A percentile compares a stretch with the other conserved stretches of the same genome.
phyloP scores from a whole-genome alignment of 2,797 vertebrate species.

The Myotis findleyi region DNA sequence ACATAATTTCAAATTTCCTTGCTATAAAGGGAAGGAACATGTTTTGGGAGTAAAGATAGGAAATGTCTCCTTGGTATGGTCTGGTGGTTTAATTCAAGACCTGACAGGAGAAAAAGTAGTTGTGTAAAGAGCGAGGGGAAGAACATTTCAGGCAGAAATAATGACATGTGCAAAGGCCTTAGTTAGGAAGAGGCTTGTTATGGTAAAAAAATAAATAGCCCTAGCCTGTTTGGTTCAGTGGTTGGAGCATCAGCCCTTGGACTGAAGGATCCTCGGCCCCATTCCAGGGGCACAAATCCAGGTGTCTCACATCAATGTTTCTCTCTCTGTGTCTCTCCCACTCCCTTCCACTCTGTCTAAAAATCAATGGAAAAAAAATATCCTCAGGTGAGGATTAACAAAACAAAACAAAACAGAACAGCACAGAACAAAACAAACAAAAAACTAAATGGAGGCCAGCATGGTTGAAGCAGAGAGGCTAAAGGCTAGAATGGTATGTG shows the following conservation, averaged over 20 bases:
- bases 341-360: too few relatives aligned
- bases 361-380: too few relatives aligned
- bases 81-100: not conserved
- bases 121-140: not conserved
- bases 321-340: too few relatives aligned
- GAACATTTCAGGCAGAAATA: slow-evolving; percentile 1
- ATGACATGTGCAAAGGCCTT: not conserved
- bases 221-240: too few relatives aligned
- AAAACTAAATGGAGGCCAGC: not conserved
- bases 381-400: not conserved
- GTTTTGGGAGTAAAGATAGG: not conserved
- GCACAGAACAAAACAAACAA: not conserved
- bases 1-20: slow-evolving; percentile 1
- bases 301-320: too few relatives aligned
- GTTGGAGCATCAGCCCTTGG: too few relatives aligned
- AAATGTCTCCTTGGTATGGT: slow-evolving; percentile 4
- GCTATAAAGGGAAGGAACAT: not conserved
- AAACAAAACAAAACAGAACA: not conserved
- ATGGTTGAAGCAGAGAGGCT: not conserved
- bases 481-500: not conserved
- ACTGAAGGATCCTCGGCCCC: too few relatives aligned
- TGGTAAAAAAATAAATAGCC: not conserved
- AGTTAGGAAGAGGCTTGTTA: not conserved
- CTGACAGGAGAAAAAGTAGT: slow-evolving; percentile 4
- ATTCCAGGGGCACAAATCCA: too few relatives aligned